Evolutionary conservation across 2,888 invertebrate species (phyloP).

Genomic region (Corbicula japonica): DNA sequence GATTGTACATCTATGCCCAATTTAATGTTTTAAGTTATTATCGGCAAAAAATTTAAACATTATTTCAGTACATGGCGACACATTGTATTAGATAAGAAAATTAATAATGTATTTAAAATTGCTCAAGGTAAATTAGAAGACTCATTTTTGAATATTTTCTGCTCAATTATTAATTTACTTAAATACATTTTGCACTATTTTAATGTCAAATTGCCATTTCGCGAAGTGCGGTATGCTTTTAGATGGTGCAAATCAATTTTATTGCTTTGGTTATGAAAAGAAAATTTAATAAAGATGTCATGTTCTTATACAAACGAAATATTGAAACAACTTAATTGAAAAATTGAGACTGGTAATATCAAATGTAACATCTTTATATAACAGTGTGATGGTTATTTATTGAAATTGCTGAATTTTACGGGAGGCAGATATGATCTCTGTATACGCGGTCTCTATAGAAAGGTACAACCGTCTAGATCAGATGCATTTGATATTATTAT

Average conservation of each 20-base stretch:
- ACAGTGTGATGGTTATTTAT: slow-evolving; percentile 29
- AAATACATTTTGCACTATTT: too few relatives aligned
- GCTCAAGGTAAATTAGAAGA: too few relatives aligned
- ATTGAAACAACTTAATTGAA: slow-evolving; percentile 15
- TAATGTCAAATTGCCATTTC: too few relatives aligned
- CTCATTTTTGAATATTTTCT: too few relatives aligned
- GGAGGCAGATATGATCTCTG: slow-evolving; percentile 14
- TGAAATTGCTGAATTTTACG: slow-evolving; percentile 10
- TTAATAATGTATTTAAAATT: too few relatives aligned
- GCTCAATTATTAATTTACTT: too few relatives aligned
- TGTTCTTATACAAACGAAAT: neutral
- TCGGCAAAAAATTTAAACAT: too few relatives aligned
- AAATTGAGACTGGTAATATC: slow-evolving; percentile 18
- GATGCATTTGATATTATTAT: slow-evolving; percentile 28
- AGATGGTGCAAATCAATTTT: slow-evolving; percentile 16
- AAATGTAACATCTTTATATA: slow-evolving; percentile 28
- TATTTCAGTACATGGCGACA: too few relatives aligned
- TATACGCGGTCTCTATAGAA: slow-evolving; percentile 14
- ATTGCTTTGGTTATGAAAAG: neutral
- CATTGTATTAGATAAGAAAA: too few relatives aligned
- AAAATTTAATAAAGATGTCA: slow-evolving; percentile 33
- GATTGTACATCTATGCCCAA: too few relatives aligned
- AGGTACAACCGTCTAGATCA: slow-evolving; percentile 11
- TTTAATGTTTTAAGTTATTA: too few relatives aligned
- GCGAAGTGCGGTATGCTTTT: too few relatives aligned